Percentiles rank a stretch among this genome's conserved stretches.
Conservation (phyloP, 2,888 invertebrate species). For the Mythimna loreyi region DNA sequence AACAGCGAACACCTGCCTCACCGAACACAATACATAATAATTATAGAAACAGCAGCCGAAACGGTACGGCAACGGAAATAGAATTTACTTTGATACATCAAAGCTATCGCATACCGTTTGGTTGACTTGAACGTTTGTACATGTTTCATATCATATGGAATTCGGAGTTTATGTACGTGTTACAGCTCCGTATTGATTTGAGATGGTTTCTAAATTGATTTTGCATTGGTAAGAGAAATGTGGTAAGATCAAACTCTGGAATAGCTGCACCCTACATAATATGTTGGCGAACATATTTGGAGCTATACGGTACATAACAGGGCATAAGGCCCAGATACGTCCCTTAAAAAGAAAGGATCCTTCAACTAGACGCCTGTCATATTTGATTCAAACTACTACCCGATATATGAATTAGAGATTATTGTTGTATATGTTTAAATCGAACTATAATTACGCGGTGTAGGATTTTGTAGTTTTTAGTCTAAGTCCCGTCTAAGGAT, state of each 20-base stretch:
- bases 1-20: neutral
- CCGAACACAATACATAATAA: slow-evolving; percentile 57
- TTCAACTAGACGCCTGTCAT: too few relatives aligned
- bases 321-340: too few relatives aligned
- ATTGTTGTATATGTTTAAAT: too few relatives aligned
- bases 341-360: too few relatives aligned
- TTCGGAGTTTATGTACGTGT: slow-evolving; percentile 24
- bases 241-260: neutral
- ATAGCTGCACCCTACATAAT: neutral
- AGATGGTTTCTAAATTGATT: slow-evolving; percentile 17
- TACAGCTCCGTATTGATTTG: slow-evolving; percentile 28
- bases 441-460: too few relatives aligned
- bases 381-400: too few relatives aligned
- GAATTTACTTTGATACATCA: slow-evolving; percentile 77
- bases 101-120: slow-evolving; percentile 69
- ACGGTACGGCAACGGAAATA: slow-evolving; percentile 64
- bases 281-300: neutral
- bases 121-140: slow-evolving; percentile 64
- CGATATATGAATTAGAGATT: too few relatives aligned
- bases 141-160: slow-evolving; percentile 42
- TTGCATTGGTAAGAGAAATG: neutral
- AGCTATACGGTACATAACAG: too few relatives aligned
- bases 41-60: slow-evolving; percentile 61
- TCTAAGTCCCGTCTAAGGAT: too few relatives aligned
- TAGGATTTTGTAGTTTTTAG: too few relatives aligned